A percentile compares a stretch with the other conserved stretches of the same genome.
These are phyloP conservation scores for Leucozona laternaria DNA, from an alignment of 2,888 invertebrate genomes.

Conservation along the genomic window DNA sequence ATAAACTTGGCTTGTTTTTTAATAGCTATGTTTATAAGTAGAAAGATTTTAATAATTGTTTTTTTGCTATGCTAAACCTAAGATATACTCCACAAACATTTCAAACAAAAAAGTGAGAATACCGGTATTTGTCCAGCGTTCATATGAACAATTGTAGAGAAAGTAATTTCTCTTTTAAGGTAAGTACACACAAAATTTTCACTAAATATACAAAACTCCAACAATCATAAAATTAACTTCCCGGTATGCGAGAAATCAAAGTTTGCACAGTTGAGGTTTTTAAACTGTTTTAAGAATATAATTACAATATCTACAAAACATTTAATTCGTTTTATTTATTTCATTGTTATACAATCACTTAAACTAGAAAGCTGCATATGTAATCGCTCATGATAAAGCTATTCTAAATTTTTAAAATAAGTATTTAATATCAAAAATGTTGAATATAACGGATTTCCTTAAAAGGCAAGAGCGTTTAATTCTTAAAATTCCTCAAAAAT, in stretches of 20 bases:
- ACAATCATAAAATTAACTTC: constrained; percentile 4
- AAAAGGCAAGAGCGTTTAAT: no score
- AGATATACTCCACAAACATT: constrained; percentile 23
- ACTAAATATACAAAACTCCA: constrained; percentile 12
- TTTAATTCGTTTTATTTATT: not conserved
- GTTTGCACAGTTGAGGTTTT: constrained; percentile 46
- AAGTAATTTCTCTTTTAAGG: constrained; percentile 61
- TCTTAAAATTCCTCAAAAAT: no score
- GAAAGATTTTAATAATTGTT: constrained; percentile 38
- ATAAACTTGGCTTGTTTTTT: not conserved
- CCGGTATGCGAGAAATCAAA: constrained; percentile 35
- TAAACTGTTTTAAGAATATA: not conserved
- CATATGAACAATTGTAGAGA: not conserved
- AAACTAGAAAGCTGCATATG: no score
- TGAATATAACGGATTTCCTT: no score
- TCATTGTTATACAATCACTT: not conserved
- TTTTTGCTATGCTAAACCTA: constrained; percentile 38
- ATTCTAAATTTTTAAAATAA: no score
- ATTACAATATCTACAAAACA: not conserved
- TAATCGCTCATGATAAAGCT: no score
- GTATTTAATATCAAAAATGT: no score
- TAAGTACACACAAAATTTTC: constrained; percentile 66
- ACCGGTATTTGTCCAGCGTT: not conserved
- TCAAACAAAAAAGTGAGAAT: not conserved
- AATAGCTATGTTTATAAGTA: no score